Base-by-base conservation (phyloP, 2,797 vertebrate genomes). In the Borostomias antarcticus region DNA sequence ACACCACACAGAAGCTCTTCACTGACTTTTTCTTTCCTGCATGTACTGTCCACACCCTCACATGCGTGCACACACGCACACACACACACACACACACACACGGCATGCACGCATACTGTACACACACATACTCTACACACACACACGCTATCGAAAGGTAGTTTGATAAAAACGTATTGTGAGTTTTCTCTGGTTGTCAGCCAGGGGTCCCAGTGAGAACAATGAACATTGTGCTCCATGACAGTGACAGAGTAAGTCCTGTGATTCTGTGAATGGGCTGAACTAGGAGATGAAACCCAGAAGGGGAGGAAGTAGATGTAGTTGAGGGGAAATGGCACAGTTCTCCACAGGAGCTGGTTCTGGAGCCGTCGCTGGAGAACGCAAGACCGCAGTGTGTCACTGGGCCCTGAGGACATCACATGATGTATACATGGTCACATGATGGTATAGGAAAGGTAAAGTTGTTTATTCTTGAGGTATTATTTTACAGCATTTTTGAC, bases 201-300 rank as follows among this genome's bases (percentile, higher is more conserved):
- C 69, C 70, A 72, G 69, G 51, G 64, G 67, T 75, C 72, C 59
- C 70, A 62, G 70, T 70, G 57, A 71, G 80, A 88, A 90, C 90
- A 91, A 89, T 89, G 70, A 70, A 5, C 76, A 90, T 88, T 90
- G 89, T 86, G 73, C 75, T 72, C 64, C 63, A 64, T 86, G 84
- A 87, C 76, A 88, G 76, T 51, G 63, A 82, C 73, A 80, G 82
- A 81, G 58, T 74, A 82, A 81, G 58, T 74, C 65, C 76, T 74
- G 61, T 66, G 72, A 72, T 80, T 84, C 78, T 76, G 30, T 82
- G 79, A 85, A 69, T 65, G 57, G 29, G 73, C 80, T 78, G 72
- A 78, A 74, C 76, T 53, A 57, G 77, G 70, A 79, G 85, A 88
- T 88, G 86, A 89, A 78, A 89, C 86, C 82, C 80, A 78, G 69